Percentiles rank a stretch among this genome's conserved stretches.
phyloP scores from a whole-genome alignment of 2,888 invertebrate genomes.

The Biston betularia region DNA sequence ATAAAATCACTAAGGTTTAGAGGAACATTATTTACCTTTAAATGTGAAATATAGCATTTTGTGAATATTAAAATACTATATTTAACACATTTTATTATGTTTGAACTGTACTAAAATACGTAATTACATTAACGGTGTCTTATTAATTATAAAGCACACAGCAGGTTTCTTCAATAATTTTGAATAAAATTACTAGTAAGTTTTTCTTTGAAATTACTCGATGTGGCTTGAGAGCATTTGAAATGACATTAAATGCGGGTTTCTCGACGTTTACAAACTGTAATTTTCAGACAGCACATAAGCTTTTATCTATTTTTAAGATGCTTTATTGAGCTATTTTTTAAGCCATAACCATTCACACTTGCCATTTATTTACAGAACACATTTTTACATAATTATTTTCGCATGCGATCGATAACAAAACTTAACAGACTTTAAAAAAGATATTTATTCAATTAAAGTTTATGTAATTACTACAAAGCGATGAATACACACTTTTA shows the following conservation, averaged over 20 bases:
- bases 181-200: conserved; percentile 34
- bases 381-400: too few relatives aligned
- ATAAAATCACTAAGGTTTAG: conserved; percentile 4
- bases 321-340: too few relatives aligned
- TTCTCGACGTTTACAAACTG: conserved; percentile 15
- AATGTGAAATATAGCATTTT: conserved; percentile 1
- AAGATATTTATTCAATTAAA: too few relatives aligned
- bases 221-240: conserved; percentile 33
- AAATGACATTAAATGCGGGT: conserved; percentile 54
- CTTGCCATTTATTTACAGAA: too few relatives aligned
- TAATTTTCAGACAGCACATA: conserved; percentile 17
- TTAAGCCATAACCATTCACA: too few relatives aligned
- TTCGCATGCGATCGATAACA: too few relatives aligned
- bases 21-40: conserved; percentile 15
- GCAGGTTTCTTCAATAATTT: conserved; percentile 30
- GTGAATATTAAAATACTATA: conserved; percentile 26
- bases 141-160: conserved; percentile 35
- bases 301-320: background rate
- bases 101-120: conserved; percentile 23
- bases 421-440: too few relatives aligned
- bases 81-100: conserved; percentile 30
- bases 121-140: conserved; percentile 38
- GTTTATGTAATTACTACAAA: too few relatives aligned
- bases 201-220: conserved; percentile 36
- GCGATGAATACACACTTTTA: too few relatives aligned